Evolutionary conservation across 2,113 vertebrate genomes (phyloP), one percentile per base, ranked within the genome.

Genomic region (Cottus gobio): DNA sequence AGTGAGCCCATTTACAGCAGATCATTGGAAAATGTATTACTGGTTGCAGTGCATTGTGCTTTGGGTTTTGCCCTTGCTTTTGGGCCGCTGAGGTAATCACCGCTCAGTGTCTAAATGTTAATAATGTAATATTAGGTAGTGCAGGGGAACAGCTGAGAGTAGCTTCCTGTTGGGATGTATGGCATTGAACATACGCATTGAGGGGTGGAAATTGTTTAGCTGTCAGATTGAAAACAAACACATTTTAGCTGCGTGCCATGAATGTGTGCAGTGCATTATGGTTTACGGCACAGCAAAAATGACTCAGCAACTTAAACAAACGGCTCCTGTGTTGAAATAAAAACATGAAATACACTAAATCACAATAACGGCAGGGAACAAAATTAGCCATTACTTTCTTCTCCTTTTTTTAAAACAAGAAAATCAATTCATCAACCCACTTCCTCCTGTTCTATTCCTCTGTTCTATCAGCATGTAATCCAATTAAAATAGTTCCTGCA

Each of bases 1-100:
- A 95, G 95, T 95, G 95, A 82, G 91, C 92, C 95, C 86, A 95
- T 96, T 95, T 96, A 94, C 93, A 93, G 89, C 70, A 94, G 95
- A 97, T 97, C 96, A 96, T 96, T 97, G 96, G 95, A 96, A 93
- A 97, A 96, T 95, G 91, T 95, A 95, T 96, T 95, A 95, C 95
- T 94, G 95, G 95, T 94, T 93, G 92, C 92, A 93, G 89, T 91
- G 94, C 90, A 89, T 90, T 82, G 73, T 95, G 92, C 91, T 93
- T 93, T 83, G 76, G 84, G 79, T 92, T 95, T 95, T 94, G 93
- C 93, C 84, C 94, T 95, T 95, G 95, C 96, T 96, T 46, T 96
- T 75, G 93, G 94, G 95, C 68, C 75, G 71, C 68, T 61, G 72
- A 74, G 46, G 86, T 95, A 94, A 95, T 95, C 94, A 92, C 92